Evolutionary conservation across 35 echinoderm and acorn worm genomes (phyloP).

Genomic region (Nesometra sesokonis): DNA sequence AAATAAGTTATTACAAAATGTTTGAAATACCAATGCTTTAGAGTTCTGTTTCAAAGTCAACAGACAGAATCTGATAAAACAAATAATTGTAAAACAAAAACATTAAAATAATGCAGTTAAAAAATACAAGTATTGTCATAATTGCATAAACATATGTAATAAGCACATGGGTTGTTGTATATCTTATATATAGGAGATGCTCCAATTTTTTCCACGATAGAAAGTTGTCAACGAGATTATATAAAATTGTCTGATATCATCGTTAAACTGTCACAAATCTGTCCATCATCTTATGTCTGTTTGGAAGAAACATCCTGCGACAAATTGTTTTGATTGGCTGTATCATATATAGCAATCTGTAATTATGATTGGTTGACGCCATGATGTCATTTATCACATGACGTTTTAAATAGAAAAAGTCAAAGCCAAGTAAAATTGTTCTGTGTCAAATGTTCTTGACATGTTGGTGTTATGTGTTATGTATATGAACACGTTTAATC

Average conservation of each 20-base stretch:
- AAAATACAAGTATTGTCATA: not conserved
- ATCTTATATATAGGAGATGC: not conserved
- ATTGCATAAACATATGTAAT: not conserved
- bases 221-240: not conserved
- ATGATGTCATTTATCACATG: no score
- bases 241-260: not conserved
- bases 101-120: not conserved
- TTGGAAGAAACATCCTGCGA: no score
- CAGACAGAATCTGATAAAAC: not conserved
- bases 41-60: not conserved
- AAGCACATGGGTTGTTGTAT: not conserved
- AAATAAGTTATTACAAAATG: not conserved
- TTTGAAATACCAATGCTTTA: not conserved
- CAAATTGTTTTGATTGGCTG: no score
- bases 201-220: not conserved
- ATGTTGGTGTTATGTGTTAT: no score
- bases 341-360: no score
- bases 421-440: no score
- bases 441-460: no score
- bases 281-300: no score
- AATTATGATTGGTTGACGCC: no score
- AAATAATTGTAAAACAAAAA: not conserved
- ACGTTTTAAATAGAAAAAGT: no score
- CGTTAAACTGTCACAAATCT: no score
- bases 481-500: no score